Conservation (phyloP, 2,888 invertebrate genomes). For the Rhaphigaster nebulosa region DNA sequence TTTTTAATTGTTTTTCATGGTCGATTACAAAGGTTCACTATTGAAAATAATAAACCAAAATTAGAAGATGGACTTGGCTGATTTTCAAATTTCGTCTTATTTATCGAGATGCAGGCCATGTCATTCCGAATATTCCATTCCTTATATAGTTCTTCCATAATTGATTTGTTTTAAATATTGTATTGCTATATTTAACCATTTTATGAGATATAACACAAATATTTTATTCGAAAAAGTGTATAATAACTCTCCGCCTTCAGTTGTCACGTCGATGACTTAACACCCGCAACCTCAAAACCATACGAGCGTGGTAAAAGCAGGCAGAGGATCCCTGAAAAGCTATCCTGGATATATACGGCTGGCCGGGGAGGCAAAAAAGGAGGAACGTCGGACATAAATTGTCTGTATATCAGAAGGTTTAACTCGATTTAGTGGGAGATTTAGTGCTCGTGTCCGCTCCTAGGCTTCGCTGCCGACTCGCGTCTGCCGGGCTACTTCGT, state of each 20-base stretch:
- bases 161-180: not conserved
- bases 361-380: slow-evolving; percentile 35
- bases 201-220: not conserved
- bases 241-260: not conserved
- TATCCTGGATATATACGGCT: slow-evolving; percentile 50
- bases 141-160: too few relatives aligned
- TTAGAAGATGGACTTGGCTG: too few relatives aligned
- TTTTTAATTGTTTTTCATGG: too few relatives aligned
- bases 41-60: too few relatives aligned
- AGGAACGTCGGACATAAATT: slow-evolving; percentile 44
- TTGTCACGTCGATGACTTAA: not conserved
- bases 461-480: not conserved
- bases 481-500: slow-evolving; percentile 26
- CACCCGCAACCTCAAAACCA: not conserved
- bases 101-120: too few relatives aligned
- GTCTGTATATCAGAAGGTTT: slow-evolving; percentile 56
- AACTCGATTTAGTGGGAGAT: slow-evolving; percentile 55
- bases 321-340: not conserved
- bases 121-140: too few relatives aligned
- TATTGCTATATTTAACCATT: not conserved
- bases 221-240: not conserved
- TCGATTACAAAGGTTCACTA: too few relatives aligned
- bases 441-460: slow-evolving; percentile 24
- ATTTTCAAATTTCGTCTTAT: too few relatives aligned
- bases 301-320: slow-evolving; percentile 12